A percentile compares a stretch with the other conserved stretches of the same genome.
Conservation (phyloP, 2,888 invertebrate species). For the Heterodera filipjevi region DNA sequence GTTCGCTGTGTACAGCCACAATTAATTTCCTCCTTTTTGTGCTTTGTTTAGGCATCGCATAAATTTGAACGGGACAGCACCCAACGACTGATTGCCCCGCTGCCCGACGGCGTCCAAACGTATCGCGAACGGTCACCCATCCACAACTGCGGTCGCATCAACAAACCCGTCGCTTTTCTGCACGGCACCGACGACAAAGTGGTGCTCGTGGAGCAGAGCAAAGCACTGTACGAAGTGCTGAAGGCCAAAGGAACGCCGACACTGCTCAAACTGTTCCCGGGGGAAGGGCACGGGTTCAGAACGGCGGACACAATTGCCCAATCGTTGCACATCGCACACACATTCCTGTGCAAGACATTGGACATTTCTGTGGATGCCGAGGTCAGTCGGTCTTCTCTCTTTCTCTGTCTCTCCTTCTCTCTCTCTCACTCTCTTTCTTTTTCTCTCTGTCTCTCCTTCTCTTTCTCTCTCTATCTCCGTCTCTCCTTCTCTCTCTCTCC, state of each 20-base stretch:
- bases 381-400: background rate
- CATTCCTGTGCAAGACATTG: conserved; percentile 29
- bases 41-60: conserved; percentile 67
- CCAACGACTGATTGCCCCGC: conserved; percentile 63
- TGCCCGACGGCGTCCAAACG: conserved; percentile 46
- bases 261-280: conserved; percentile 66
- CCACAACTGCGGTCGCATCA: conserved; percentile 65
- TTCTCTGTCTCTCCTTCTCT: background rate
- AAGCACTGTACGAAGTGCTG: conserved; percentile 66
- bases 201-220: conserved; percentile 67
- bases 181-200: conserved; percentile 67
- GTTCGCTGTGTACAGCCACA: too few relatives aligned
- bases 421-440: too few relatives aligned
- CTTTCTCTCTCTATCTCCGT: too few relatives aligned
- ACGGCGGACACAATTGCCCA: conserved; percentile 65
- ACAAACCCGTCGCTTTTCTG: conserved; percentile 67
- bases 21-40: too few relatives aligned
- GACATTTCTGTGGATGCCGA: conserved; percentile 44
- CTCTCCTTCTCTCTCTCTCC: too few relatives aligned
- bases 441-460: too few relatives aligned
- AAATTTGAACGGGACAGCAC: conserved; percentile 68
- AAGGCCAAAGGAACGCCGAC: conserved; percentile 66
- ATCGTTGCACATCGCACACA: conserved; percentile 31
- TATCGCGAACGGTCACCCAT: conserved; percentile 57
- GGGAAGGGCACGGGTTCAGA: conserved; percentile 69